These are phyloP conservation scores for Aphrophora alni DNA, from an alignment of 2,888 invertebrate species.

Conservation along the genomic window DNA sequence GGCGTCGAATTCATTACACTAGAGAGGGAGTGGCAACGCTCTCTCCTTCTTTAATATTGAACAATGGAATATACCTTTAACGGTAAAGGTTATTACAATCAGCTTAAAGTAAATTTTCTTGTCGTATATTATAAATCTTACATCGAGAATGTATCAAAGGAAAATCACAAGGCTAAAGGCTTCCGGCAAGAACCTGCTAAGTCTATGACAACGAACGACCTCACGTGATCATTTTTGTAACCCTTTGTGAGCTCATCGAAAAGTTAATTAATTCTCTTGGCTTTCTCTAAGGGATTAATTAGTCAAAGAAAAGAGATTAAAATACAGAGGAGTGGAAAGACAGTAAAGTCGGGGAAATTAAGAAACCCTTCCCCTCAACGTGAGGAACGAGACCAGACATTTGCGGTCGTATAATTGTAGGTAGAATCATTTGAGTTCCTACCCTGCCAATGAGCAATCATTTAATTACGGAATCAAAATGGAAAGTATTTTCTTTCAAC, in stretches of 20 bases:
- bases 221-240: background rate
- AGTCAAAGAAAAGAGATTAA: conserved; percentile 9
- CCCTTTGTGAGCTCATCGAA: background rate
- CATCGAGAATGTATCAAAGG: background rate
- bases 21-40: background rate
- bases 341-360: background rate
- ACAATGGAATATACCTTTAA: background rate
- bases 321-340: background rate
- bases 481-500: too few species aligned
- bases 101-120: background rate
- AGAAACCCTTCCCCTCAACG: background rate
- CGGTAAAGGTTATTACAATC: background rate
- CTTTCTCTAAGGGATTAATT: background rate
- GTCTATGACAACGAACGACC: background rate
- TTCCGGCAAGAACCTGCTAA: background rate
- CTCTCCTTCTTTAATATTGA: background rate
- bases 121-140: background rate
- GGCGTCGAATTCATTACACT: background rate
- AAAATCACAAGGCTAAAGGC: background rate
- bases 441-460: too few species aligned
- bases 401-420: background rate
- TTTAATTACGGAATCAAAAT: too few species aligned
- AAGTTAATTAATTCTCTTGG: conserved; percentile 9
- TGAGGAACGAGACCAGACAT: background rate
- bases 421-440: background rate